Base-by-base conservation (phyloP, 2,888 invertebrate species). In the Drosophila rellima region DNA sequence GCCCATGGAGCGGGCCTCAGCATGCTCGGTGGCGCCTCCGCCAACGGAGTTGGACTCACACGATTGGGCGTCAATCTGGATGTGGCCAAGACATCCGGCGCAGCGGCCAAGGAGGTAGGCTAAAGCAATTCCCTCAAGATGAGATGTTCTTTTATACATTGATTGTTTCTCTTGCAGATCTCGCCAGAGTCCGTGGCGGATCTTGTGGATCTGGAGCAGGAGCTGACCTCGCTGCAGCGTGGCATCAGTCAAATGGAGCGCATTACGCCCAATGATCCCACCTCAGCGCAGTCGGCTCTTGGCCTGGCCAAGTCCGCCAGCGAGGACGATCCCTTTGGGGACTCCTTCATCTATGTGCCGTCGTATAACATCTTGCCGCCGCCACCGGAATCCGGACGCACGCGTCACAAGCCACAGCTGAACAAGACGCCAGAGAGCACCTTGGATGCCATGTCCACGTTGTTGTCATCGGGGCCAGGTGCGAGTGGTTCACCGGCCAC, bases 241-340 rank as follows among this genome's bases (percentile, higher is more conserved):
- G 97, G 97, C 2, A 95, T 97, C 71, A 96, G 96, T 78, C 97
- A 97, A 93, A 97, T 97, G 94, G 97, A 97, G 91, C 95, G 96
- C 64, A 95, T 97, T 35, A 97, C 97, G 3, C 95, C 95, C 8
- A 95, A 94, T 35, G 95, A 95, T 89, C 94, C 94, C 88, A 93
- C 94, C 44, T 94, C 95, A 2, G 94, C 95, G 0, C 67, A 71
- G 3, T 48, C 52, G 0, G 61, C 56, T 11, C 31, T 48, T 5
- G 59, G 70, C 2, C 23, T 86, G 54, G 80, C 84, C 70, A 90
- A 89, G 63, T 94, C 94, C 56, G 92, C 93, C 79, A 92, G 93
- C 29, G 93, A 93, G 74, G 92, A 93, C 67, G 96, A 96, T 93
- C 95, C 96, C 0, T 96, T 96, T 90, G 96, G 96, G 5, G 96